Percentiles rank a stretch among this genome's conserved stretches.
Evolutionary conservation across 2,797 vertebrate species (phyloP).

Genomic region (Eulemur albifrons): DNA sequence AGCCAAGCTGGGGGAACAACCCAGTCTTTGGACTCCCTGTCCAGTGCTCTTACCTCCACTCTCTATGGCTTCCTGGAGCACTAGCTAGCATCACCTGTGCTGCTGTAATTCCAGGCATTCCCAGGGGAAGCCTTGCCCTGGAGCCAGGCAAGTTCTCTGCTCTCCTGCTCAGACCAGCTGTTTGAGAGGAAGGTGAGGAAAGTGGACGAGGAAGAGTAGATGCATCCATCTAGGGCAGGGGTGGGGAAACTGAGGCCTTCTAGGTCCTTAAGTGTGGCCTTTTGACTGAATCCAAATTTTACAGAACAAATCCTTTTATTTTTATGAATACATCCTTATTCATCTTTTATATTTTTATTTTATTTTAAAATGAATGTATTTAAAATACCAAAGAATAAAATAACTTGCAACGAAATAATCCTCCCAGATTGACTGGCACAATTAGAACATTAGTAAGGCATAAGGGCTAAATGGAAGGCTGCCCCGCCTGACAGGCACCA

Average conservation of each 20-base stretch:
- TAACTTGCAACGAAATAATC: neutral
- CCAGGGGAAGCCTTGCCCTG: neutral
- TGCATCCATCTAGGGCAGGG: rapidly evolving
- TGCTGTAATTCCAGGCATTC: neutral
- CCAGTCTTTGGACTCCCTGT: neutral
- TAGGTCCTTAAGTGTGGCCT: neutral
- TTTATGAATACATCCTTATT: neutral
- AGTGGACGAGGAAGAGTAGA: neutral
- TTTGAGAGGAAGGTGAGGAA: neutral
- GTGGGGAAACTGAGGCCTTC: no score
- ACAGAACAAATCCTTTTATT: neutral
- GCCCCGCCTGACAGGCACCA: neutral
- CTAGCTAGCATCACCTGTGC: neutral
- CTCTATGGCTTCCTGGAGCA: neutral
- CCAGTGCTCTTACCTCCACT: neutral
- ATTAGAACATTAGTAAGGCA: neutral
- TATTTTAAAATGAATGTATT: neutral
- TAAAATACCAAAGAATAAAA: neutral
- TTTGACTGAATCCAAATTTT: neutral
- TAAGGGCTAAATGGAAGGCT: neutral
- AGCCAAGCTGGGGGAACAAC: neutral
- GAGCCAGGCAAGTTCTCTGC: neutral
- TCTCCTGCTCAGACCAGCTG: neutral
- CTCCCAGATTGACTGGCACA: neutral
- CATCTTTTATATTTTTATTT: neutral